Evolutionary conservation across 1,140 invertebrate genomes (phyloP).

Genomic region (Monomorium pharaonis): DNA sequence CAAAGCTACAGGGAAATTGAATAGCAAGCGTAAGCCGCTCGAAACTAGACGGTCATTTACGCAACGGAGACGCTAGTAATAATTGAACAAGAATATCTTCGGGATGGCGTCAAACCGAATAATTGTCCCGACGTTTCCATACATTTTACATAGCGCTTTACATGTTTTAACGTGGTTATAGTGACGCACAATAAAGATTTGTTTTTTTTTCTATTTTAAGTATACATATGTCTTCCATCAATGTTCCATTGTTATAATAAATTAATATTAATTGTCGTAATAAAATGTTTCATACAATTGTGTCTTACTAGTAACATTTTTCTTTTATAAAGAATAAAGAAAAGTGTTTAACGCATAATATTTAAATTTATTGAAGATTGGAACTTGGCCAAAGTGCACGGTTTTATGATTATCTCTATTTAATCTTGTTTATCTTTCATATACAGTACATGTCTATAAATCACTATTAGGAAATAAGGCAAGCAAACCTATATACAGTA

Average conservation of each 20-base stretch:
- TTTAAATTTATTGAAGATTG: background rate
- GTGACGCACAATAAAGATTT: background rate
- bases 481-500: background rate
- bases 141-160: too few species aligned
- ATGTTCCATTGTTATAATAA: background rate
- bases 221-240: background rate
- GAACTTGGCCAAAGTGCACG: background rate
- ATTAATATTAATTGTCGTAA: slow-evolving; percentile 3
- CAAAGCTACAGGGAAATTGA: slow-evolving; percentile 31
- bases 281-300: background rate
- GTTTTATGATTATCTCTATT: background rate
- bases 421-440: background rate
- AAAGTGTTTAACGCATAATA: background rate
- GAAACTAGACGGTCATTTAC: slow-evolving; percentile 40
- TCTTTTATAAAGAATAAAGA: background rate
- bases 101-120: background rate
- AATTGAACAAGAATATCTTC: slow-evolving; percentile 37
- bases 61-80: background rate
- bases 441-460: background rate
- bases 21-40: slow-evolving; percentile 8
- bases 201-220: background rate
- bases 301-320: background rate
- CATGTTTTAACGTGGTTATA: background rate
- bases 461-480: slow-evolving; percentile 15
- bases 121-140: slow-evolving; percentile 5